Percentiles rank a stretch among this genome's conserved stretches.
Evolutionary conservation across 2,113 vertebrate genomes (phyloP).

Genomic region (Egretta garzetta): DNA sequence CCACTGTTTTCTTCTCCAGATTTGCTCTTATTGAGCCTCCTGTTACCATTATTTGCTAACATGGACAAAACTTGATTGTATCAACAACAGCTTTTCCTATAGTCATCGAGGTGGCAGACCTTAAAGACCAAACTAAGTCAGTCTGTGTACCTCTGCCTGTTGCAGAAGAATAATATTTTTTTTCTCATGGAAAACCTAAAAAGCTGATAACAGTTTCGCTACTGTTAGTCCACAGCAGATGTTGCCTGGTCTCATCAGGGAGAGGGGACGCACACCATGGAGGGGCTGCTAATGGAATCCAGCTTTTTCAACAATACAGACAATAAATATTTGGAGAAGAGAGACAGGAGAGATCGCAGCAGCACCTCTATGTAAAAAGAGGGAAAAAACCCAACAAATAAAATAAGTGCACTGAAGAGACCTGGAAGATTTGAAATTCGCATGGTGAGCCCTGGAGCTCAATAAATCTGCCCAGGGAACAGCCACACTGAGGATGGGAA

Average conservation of each 20-base stretch:
- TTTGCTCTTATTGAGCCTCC: neutral
- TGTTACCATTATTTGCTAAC: neutral
- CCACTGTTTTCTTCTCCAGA: neutral
- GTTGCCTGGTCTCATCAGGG: neutral
- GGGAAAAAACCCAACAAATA: rapidly evolving
- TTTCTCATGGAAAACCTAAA: neutral
- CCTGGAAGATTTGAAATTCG: neutral
- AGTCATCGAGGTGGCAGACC: neutral
- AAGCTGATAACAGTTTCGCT: neutral
- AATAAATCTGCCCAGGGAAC: neutral
- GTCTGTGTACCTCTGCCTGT: neutral
- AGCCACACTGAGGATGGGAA: neutral
- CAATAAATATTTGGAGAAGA: neutral
- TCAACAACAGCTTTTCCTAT: rapidly evolving
- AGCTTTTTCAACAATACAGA: neutral
- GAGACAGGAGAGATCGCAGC: neutral
- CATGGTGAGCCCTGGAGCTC: neutral
- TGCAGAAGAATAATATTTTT: neutral
- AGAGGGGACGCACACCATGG: rapidly evolving
- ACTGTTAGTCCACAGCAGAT: neutral
- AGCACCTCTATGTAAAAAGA: neutral
- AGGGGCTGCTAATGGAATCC: neutral
- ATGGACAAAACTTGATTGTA: neutral
- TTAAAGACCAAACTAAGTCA: neutral
- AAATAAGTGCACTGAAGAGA: neutral